Conservation (phyloP, 1,140 invertebrate genomes). For the Anadara kagoshimensis region DNA sequence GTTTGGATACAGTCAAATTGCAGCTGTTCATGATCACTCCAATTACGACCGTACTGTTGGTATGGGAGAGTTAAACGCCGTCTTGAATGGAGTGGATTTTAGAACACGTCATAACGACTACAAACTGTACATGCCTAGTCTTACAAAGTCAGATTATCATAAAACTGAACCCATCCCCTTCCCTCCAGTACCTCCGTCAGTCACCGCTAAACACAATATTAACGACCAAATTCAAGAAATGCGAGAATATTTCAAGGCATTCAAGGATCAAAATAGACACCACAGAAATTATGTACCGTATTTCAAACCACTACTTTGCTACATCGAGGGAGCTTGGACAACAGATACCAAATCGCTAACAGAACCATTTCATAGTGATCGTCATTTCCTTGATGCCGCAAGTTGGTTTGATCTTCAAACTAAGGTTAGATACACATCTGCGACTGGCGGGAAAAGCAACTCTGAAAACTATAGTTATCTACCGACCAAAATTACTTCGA, state of each 20-base stretch:
- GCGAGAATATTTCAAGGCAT: conserved; percentile 65
- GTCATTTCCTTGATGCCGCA: conserved; percentile 55
- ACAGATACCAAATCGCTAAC: conserved; percentile 43
- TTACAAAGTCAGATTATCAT: conserved; percentile 37
- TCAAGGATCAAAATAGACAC: conserved; percentile 45
- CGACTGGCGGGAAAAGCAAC: conserved; percentile 48
- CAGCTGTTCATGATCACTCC: conserved; percentile 53
- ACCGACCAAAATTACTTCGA: conserved; percentile 48
- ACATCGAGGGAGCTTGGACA: conserved; percentile 67
- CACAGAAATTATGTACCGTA: conserved; percentile 58
- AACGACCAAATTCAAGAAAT: conserved; percentile 62
- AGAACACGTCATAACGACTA: conserved; percentile 69
- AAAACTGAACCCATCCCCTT: conserved; percentile 58
- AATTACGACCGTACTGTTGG: conserved; percentile 63
- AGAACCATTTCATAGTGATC: conserved; percentile 59
- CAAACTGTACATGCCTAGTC: conserved; percentile 55
- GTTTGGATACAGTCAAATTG: conserved; percentile 10
- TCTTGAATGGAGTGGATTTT: conserved; percentile 67
- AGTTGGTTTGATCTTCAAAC: conserved; percentile 54
- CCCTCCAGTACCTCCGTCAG: conserved; percentile 59
- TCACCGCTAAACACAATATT: conserved; percentile 48
- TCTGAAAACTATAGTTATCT: conserved; percentile 56
- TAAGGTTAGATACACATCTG: conserved; percentile 52
- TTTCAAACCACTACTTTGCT: conserved; percentile 66
- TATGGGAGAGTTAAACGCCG: conserved; percentile 58